Conservation (phyloP, 2,888 invertebrate genomes). For the Euplagia quadripunctaria region DNA sequence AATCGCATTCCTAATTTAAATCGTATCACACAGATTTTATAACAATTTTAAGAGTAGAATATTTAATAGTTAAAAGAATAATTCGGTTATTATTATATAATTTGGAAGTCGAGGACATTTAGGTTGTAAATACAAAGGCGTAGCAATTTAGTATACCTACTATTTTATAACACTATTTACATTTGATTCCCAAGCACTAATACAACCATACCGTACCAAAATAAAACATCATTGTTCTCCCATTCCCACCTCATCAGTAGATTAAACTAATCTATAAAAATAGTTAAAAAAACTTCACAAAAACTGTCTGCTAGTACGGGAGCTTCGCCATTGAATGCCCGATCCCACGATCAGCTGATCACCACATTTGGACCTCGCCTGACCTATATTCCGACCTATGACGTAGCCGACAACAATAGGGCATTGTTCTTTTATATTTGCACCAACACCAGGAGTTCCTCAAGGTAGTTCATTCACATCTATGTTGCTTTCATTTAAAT, state of each 20-base stretch:
- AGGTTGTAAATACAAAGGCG: background rate
- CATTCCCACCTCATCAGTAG: conserved; percentile 23
- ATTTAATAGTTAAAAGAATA: background rate
- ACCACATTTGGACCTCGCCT: conserved; percentile 80
- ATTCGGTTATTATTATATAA: background rate
- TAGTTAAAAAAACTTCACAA: conserved; percentile 29
- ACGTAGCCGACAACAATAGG: conserved; percentile 85
- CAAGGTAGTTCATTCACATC: conserved; percentile 86
- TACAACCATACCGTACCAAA: conserved; percentile 21
- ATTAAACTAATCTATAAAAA: conserved; percentile 27
- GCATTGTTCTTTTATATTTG: conserved; percentile 87
- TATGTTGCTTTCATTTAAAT: conserved; percentile 65
- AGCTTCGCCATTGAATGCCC: conserved; percentile 53
- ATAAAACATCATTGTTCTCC: conserved; percentile 28
- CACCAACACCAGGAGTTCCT: conserved; percentile 82
- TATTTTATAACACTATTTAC: conserved; percentile 12
- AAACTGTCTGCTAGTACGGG: conserved; percentile 58
- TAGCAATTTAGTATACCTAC: background rate
- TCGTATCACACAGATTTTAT: background rate
- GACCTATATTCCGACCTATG: conserved; percentile 85
- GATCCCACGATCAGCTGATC: conserved; percentile 83
- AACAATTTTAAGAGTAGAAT: background rate
- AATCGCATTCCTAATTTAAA: background rate
- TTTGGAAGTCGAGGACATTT: background rate
- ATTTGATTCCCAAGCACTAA: conserved; percentile 11